These are phyloP conservation scores for Todiramphus saurophagus DNA, from an alignment of 2,113 vertebrate species.

Conservation along the genomic window DNA sequence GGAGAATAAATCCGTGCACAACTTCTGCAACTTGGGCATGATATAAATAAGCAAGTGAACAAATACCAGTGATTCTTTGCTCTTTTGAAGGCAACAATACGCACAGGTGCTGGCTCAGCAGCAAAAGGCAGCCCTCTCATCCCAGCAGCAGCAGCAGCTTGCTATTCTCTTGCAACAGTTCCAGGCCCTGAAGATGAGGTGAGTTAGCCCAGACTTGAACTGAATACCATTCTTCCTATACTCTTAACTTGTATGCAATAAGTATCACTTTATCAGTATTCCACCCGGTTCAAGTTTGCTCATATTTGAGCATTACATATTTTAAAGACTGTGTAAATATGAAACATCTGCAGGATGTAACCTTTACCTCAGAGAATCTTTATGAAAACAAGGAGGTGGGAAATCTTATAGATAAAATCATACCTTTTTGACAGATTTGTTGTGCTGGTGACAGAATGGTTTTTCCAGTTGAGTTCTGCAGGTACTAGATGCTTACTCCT, in stretches of 20 bases:
- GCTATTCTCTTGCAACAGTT: constrained; percentile 92
- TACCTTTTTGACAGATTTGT: not conserved
- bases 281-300: not conserved
- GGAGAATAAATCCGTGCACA: not conserved
- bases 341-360: not conserved
- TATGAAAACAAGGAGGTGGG: not conserved
- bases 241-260: not conserved
- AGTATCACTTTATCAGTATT: not conserved
- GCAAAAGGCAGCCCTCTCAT: constrained; percentile 92
- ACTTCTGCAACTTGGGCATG: not conserved
- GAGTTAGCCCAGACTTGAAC: constrained; percentile 3
- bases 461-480: not conserved
- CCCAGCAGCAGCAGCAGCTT: constrained; percentile 93
- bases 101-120: constrained; percentile 91
- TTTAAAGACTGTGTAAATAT: not conserved
- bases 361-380: not conserved
- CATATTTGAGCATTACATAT: not conserved
- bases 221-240: not conserved
- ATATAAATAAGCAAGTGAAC: not conserved
- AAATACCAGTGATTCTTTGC: constrained; percentile 20
- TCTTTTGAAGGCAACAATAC: constrained; percentile 89
- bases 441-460: not conserved
- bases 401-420: not conserved
- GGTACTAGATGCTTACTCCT: not conserved
- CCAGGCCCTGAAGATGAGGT: constrained; percentile 96